A percentile compares a stretch with the other conserved stretches of the same genome.
These are phyloP conservation scores for Gasterosteus aculeatus DNA, from an alignment of 2,113 vertebrate genomes.

Conservation along the genomic window DNA sequence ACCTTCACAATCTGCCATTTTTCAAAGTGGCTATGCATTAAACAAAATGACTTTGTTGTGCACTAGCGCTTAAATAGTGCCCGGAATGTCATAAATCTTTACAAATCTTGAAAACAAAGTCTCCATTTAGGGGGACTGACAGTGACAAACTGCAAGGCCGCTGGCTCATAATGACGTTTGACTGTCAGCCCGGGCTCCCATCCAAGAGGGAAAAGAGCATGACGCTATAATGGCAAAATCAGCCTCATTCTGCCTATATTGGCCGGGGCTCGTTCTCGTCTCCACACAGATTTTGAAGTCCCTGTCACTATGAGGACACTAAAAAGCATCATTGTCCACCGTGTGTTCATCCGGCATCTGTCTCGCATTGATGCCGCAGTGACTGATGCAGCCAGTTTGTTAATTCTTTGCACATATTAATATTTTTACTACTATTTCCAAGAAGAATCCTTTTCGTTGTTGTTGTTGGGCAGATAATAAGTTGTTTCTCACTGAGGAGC, in stretches of 20 bases:
- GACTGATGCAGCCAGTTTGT: neutral
- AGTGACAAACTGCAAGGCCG: conserved; percentile 78
- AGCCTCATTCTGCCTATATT: conserved; percentile 71
- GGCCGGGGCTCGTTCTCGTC: conserved; percentile 54
- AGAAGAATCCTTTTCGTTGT: conserved; percentile 7
- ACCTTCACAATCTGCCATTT: conserved; percentile 68
- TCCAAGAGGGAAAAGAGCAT: conserved; percentile 67
- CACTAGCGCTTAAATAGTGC: conserved; percentile 70
- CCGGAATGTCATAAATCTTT: conserved; percentile 76
- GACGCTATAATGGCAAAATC: conserved; percentile 62
- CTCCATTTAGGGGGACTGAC: conserved; percentile 77
- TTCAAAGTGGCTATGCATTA: conserved; percentile 72
- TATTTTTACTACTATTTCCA: conserved; percentile 25
- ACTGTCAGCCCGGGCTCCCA: conserved; percentile 71
- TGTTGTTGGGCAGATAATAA: conserved; percentile 21
- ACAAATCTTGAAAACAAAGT: conserved; percentile 79
- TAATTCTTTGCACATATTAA: neutral
- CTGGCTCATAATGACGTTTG: conserved; percentile 76
- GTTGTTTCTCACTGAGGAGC: conserved; percentile 24
- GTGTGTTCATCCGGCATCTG: conserved; percentile 30
- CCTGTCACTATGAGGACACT: conserved; percentile 60
- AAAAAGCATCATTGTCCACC: conserved; percentile 36
- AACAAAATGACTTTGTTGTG: conserved; percentile 76
- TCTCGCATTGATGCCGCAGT: conserved; percentile 24
- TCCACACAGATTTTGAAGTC: conserved; percentile 52